Evolutionary conservation across 30 jellyfish, hydroid and myxozoan species (phyloP), one percentile per base, ranked within the genome.

Genomic region (Chrysaora quinquecirrha): DNA sequence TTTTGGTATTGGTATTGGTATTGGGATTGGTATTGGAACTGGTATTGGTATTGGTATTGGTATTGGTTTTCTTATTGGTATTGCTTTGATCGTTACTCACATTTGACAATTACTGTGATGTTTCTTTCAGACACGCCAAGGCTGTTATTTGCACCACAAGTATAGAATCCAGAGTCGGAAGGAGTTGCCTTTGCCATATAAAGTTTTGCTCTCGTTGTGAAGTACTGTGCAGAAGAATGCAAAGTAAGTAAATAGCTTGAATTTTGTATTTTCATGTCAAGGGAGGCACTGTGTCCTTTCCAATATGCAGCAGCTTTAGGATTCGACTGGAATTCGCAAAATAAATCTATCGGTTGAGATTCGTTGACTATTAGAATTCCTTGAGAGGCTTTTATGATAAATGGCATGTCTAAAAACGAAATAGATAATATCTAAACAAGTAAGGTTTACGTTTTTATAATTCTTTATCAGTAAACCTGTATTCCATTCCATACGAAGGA

Each of bases 121-220:
- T 70, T 70, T n/a, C 27, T 16, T 23, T 70, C 64, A 12, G n/a
- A 9, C 2, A 22, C 2, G 29, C 82, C 82, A 9, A 70, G 48
- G 18, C 64, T 70, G 31, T 70, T 70, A 27, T 35, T 70, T 22
- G 82, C 82, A 22, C 34, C 35, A 35, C 82, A 70, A 29, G 54
- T 35, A 30, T 70, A 70, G 27, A 70, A 75, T 3, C 82, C 82
- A 70, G 23, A n/a, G 31, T 70, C 82, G 6, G 68, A 16, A 2
- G 29, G 68, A 2, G 7, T 52, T 16, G 68, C 68, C 24, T 52
- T 52, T 25, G 19, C 27, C 3, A 52, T 52, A 25, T 16, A 4
- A 4, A 52, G 68, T 10, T 4, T 20, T 3, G 25, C 68, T 52
- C 68, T 52, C 19, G 68, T 20, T 25, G 68, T 10, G 2, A 25